Evolutionary conservation across 2,797 vertebrate species (phyloP), one percentile per base, ranked within the genome.

Genomic region (Epinephelus coioides): DNA sequence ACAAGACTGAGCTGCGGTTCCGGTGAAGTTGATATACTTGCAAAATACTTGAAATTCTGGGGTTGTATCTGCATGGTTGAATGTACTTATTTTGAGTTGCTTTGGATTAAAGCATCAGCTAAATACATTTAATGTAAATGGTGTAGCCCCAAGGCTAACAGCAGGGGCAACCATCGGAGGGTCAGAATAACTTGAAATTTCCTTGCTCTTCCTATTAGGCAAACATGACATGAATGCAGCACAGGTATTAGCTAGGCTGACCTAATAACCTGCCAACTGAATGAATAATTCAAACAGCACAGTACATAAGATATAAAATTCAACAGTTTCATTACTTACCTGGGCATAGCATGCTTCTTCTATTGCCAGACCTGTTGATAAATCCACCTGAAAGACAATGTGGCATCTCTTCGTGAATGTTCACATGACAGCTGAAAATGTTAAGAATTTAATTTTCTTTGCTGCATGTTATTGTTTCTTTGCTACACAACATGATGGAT

Each of bases 301-400:
- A 18, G 5, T 7, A 27, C 21, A 44, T 38, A 12, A 34, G 27
- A 44, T 57, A 25, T 56, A 40, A 30, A 50, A 47, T 15, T 63
- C 1, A 23, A 25, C 0, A 4, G 18, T 14, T 55, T 1, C 15
- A 19, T 47, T 27, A 51, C 85, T 71, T 83, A 99, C 98, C 97
- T 99, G 98, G 89, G 97, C 96, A 17, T 99, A 99, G 85, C 98
- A 99, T 0, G 98, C 98, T 92, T 99, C 98, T 94, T 99, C 98
- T 92, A 99, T 99, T 25, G 98, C 98, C 92, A 99, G 92, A 30
- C 98, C 98, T 56, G 98, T 99, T 43, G 96, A 90, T 89, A 99
- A 95, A 94, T 99, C 98, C 9, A 99, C 98, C 98, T 99, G 89
- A 69, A 92, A 84, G 84, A 87, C 0, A 83, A 67, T 0, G 19